phyloP scores from a whole-genome alignment of 2,797 vertebrate genomes.

The Mormyrus hasselquistii region DNA sequence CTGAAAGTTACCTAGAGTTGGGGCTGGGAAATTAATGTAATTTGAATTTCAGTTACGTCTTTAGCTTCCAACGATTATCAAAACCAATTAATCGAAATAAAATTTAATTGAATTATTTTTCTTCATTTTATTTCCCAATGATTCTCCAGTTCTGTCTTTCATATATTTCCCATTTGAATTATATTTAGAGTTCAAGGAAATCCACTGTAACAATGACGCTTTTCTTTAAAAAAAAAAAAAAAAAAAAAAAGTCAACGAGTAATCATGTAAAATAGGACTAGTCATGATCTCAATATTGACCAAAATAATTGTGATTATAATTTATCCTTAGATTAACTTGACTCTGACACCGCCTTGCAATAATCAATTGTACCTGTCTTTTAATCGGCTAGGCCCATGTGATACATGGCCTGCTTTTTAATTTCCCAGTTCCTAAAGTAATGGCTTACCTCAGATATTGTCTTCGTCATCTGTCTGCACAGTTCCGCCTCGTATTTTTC shows the following conservation, averaged over 20 bases:
- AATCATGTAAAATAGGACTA: background rate
- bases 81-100: background rate
- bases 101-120: background rate
- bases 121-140: background rate
- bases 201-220: background rate
- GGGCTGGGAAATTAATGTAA: background rate
- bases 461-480: conserved; percentile 76
- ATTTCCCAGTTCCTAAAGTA: background rate
- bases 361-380: background rate
- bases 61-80: background rate
- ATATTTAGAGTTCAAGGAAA: background rate
- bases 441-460: conserved; percentile 72
- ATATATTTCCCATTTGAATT: background rate
- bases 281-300: background rate
- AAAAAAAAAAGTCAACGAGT: background rate
- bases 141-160: background rate
- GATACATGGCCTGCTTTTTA: background rate
- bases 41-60: background rate
- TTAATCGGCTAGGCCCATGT: background rate
- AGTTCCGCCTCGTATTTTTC: conserved; percentile 73
- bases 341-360: background rate
- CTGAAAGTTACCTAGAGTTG: background rate
- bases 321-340: background rate
- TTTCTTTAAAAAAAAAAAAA: too few relatives aligned
- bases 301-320: background rate